phyloP scores from a whole-genome alignment of 37 sponge, comb jelly and placozoan genomes.

The Bolinopsis microptera region DNA sequence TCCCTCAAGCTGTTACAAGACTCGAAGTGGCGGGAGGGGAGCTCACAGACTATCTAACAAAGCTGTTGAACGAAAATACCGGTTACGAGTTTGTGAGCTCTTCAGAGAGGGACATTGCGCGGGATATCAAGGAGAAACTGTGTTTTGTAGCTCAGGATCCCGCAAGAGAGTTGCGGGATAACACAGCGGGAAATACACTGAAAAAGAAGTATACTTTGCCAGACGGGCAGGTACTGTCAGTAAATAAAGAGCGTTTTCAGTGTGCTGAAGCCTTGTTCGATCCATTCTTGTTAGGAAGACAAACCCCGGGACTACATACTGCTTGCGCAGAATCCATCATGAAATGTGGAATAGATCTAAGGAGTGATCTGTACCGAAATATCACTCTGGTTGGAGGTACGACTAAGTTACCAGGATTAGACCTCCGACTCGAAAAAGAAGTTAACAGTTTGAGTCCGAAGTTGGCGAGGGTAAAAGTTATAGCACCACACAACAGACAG shows the following conservation, averaged over 20 bases:
- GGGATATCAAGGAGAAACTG: conserved; percentile 59
- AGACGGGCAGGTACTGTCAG: conserved; percentile 10
- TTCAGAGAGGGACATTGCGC: conserved; percentile 43
- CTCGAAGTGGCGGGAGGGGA: background rate
- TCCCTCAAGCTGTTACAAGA: background rate
- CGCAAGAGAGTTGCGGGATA: background rate
- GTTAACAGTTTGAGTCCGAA: background rate
- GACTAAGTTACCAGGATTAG: conserved; percentile 36
- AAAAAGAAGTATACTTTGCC: conserved; percentile 11
- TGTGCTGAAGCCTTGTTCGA: conserved; percentile 65
- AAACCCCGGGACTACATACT: conserved; percentile 49
- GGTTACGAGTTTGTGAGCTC: background rate
- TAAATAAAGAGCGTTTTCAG: conserved; percentile 63
- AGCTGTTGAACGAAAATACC: background rate
- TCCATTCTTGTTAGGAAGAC: conserved; percentile 17
- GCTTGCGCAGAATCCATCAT: background rate
- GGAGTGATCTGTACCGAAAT: conserved; percentile 28
- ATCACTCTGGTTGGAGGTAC: conserved; percentile 64
- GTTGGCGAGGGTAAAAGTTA: background rate
- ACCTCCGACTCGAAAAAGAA: conserved; percentile 36
- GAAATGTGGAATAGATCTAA: conserved; percentile 31
- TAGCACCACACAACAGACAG: conserved; percentile 5
- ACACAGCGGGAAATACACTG: background rate
- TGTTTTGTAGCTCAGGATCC: conserved; percentile 64
- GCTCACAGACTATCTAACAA: background rate